Evolutionary conservation across 64 coral and sea anemone genomes (phyloP).

Genomic region (Porites australiensis): DNA sequence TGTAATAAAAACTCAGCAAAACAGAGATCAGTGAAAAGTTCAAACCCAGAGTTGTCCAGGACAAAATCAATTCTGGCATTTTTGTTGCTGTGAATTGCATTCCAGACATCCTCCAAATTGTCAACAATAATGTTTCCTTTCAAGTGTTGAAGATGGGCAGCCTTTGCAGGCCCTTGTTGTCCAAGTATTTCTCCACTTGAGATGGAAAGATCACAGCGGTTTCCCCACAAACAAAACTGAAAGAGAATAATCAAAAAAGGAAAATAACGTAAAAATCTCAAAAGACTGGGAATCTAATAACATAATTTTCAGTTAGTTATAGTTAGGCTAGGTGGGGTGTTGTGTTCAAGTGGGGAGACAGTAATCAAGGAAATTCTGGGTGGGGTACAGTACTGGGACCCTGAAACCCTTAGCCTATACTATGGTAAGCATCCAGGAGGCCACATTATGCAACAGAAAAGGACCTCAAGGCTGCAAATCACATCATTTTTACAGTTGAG

Average conservation of each 20-base stretch:
- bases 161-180: constrained; percentile 38
- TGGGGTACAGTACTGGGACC: no score
- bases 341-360: no score
- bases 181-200: constrained; percentile 87
- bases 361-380: no score
- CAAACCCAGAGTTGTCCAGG: constrained; percentile 98
- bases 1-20: constrained; percentile 89
- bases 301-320: no score
- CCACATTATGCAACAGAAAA: no score
- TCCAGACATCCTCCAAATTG: constrained; percentile 67
- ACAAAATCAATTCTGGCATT: constrained; percentile 89
- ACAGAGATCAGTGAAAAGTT: constrained; percentile 95
- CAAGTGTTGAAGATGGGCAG: constrained; percentile 70
- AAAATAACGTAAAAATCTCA: no score
- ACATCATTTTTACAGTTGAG: no score
- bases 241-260: neutral
- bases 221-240: constrained; percentile 98
- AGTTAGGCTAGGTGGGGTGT: no score
- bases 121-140: constrained; percentile 91
- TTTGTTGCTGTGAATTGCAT: constrained; percentile 21
- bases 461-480: no score
- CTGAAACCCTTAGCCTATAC: no score
- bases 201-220: constrained; percentile 95
- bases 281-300: no score
- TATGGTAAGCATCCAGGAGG: no score